phyloP scores from a whole-genome alignment of 2,888 invertebrate genomes.

The Pogonocherus hispidulus region DNA sequence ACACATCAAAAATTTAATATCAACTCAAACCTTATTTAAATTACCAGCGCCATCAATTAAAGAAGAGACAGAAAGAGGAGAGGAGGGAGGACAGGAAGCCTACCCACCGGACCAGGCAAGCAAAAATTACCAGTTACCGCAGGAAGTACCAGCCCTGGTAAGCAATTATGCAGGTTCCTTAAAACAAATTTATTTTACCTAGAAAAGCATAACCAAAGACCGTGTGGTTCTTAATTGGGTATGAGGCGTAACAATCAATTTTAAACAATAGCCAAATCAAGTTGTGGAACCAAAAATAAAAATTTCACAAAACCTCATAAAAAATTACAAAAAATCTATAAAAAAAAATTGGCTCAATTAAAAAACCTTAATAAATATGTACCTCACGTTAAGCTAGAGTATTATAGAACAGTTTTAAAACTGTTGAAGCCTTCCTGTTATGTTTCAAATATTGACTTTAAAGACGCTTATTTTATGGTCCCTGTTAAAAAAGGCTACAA shows the following conservation, averaged over 20 bases:
- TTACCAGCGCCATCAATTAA: conserved; percentile 21
- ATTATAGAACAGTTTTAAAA: neutral
- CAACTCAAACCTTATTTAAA: neutral
- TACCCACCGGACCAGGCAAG: neutral
- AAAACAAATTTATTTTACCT: too few relatives aligned
- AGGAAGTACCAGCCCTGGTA: too few relatives aligned
- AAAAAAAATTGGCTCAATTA: conserved; percentile 16
- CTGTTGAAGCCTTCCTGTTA: neutral
- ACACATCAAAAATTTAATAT: conserved; percentile 29
- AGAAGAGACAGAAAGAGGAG: conserved; percentile 18
- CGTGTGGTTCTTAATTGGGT: too few relatives aligned
- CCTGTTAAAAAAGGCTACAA: neutral
- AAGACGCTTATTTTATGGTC: neutral
- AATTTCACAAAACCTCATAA: too few relatives aligned
- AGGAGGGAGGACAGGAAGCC: conserved; percentile 12
- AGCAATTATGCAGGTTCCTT: too few relatives aligned
- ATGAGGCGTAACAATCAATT: too few relatives aligned
- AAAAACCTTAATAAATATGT: neutral
- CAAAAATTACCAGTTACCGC: too few relatives aligned
- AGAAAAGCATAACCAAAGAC: too few relatives aligned
- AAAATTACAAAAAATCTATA: conserved; percentile 2
- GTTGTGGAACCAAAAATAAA: too few relatives aligned
- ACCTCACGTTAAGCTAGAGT: conserved; percentile 8
- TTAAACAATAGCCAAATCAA: too few relatives aligned
- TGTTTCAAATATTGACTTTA: neutral